Conservation (phyloP, 2,888 invertebrate genomes). For the Leptinotarsa peninsularis region DNA sequence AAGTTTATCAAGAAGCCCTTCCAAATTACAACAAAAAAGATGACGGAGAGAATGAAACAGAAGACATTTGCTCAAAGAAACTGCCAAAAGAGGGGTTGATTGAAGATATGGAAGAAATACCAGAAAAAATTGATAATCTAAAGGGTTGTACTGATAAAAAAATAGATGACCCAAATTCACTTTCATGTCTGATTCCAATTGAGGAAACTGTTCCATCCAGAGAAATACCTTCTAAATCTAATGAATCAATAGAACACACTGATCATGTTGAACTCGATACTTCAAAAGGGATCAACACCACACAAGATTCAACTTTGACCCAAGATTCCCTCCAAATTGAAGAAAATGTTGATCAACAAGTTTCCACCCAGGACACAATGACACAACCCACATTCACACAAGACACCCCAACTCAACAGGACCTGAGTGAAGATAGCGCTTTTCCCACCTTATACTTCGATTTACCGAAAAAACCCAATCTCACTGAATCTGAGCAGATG, state of each 20-base stretch:
- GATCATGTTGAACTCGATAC: not conserved
- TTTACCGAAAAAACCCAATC: constrained; percentile 47
- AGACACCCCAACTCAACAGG: constrained; percentile 41
- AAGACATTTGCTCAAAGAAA: not conserved
- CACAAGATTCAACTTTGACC: constrained; percentile 40
- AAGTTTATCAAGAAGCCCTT: not conserved
- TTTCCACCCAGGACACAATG: constrained; percentile 25
- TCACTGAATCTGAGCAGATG: constrained; percentile 56
- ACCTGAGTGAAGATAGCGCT: not conserved
- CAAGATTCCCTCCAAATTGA: constrained; percentile 34
- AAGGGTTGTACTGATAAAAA: constrained; percentile 6
- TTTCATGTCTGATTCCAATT: not conserved
- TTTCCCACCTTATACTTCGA: constrained; percentile 20
- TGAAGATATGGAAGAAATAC: constrained; percentile 1
- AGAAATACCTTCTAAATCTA: not conserved
- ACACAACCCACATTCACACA: constrained; percentile 38
- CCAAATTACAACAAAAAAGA: constrained; percentile 25
- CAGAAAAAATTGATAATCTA: constrained; percentile 34
- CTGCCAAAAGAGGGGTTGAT: not conserved
- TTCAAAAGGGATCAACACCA: constrained; percentile 21
- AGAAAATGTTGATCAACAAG: constrained; percentile 27
- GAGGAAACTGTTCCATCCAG: not conserved
- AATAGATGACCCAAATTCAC: not conserved
- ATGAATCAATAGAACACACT: not conserved
- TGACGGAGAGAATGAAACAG: not conserved